phyloP scores from a whole-genome alignment of 2,797 vertebrate genomes.

The Sebastes nivosus region DNA sequence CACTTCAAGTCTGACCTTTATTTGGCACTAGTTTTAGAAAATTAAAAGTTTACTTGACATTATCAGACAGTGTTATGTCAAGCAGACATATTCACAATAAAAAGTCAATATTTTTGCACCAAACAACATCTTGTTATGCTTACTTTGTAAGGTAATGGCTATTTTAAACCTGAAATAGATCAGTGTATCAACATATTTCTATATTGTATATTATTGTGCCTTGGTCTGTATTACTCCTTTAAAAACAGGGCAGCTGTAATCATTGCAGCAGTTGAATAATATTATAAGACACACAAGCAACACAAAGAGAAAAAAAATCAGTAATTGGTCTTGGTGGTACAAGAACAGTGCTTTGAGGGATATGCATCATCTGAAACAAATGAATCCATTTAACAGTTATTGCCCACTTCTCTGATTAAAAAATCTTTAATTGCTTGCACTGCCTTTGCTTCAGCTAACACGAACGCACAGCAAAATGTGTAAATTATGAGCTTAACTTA shows the following conservation, averaged over 20 bases:
- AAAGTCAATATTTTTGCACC: neutral
- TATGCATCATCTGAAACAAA: conserved; percentile 1
- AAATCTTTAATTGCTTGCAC: neutral
- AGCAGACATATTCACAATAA: neutral
- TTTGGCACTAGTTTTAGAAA: neutral
- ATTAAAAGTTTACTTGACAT: neutral
- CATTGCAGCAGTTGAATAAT: neutral
- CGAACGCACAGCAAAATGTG: neutral
- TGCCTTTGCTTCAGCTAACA: neutral
- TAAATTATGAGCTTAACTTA: conserved; percentile 20
- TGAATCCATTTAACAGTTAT: conserved; percentile 2
- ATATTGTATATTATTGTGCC: neutral
- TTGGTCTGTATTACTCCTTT: neutral
- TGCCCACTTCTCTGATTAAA: neutral
- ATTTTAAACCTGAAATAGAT: neutral
- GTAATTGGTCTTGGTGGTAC: neutral
- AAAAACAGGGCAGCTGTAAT: neutral
- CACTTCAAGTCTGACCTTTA: neutral
- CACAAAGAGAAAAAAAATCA: neutral
- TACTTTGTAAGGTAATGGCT: neutral
- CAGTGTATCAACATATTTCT: neutral
- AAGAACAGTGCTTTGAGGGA: neutral
- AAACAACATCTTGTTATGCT: neutral
- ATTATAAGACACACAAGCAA: neutral
- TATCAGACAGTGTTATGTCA: neutral